These are phyloP conservation scores for Gasterosteus aculeatus DNA, from an alignment of 2,113 vertebrate genomes.

Conservation along the genomic window DNA sequence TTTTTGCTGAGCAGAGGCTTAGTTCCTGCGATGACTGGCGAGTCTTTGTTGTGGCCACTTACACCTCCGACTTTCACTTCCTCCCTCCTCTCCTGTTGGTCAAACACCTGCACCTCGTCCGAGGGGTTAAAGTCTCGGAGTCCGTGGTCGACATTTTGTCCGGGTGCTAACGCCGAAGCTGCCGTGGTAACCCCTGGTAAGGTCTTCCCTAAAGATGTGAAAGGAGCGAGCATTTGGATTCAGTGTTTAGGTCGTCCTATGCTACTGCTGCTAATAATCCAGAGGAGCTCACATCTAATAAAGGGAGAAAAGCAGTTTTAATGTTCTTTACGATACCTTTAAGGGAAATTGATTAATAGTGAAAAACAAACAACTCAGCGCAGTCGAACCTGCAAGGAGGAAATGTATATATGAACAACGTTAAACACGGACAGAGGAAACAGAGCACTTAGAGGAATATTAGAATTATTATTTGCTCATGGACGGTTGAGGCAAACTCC, in stretches of 20 bases:
- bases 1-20: conserved; percentile 40
- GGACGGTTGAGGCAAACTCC: conserved; percentile 3
- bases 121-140: conserved; percentile 16
- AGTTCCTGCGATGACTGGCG: conserved; percentile 12
- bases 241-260: conserved; percentile 31
- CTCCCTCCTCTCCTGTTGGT: conserved; percentile 13
- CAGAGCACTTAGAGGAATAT: background rate
- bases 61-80: background rate
- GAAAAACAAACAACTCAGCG: conserved; percentile 12
- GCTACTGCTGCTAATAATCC: background rate
- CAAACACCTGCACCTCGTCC: background rate
- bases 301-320: conserved; percentile 44
- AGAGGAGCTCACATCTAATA: conserved; percentile 28
- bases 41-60: background rate
- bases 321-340: background rate
- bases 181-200: conserved; percentile 33
- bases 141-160: conserved; percentile 3
- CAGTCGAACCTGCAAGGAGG: conserved; percentile 47
- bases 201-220: conserved; percentile 63
- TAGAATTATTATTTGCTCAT: conserved; percentile 20
- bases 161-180: conserved; percentile 31
- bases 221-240: conserved; percentile 50
- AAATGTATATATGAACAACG: conserved; percentile 26
- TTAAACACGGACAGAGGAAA: conserved; percentile 11
- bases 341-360: conserved; percentile 6